Evolutionary conservation across 1,140 invertebrate genomes (phyloP).

Genomic region (Ericerus pela): DNA sequence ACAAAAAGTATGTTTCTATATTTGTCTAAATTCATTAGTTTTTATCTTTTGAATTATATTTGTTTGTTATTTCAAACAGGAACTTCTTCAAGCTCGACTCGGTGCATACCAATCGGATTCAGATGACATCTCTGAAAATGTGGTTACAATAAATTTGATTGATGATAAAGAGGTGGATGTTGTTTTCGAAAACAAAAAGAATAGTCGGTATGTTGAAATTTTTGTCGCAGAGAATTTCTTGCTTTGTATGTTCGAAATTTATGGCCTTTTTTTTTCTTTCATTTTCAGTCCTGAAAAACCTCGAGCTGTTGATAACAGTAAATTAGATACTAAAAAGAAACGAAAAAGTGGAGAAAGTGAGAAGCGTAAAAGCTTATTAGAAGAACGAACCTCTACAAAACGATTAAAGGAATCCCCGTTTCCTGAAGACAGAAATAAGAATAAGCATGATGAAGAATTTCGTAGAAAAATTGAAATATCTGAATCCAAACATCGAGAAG

Average conservation of each 20-base stretch:
- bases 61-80: conserved; percentile 29
- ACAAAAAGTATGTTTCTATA: conserved; percentile 48
- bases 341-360: not conserved
- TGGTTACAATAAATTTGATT: conserved; percentile 25
- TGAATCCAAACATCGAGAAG: not conserved
- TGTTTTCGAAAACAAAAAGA: conserved; percentile 13
- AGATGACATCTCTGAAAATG: conserved; percentile 17
- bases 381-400: not conserved
- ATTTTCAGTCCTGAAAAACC: too few relatives aligned
- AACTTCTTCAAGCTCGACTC: conserved; percentile 40
- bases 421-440: not conserved
- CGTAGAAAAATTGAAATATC: too few relatives aligned
- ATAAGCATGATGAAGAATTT: not conserved
- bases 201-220: not conserved
- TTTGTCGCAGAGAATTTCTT: too few relatives aligned
- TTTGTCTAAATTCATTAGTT: not conserved
- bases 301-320: too few relatives aligned
- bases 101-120: conserved; percentile 30
- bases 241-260: too few relatives aligned
- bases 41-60: not conserved
- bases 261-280: too few relatives aligned
- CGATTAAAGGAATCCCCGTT: not conserved
- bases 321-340: too few relatives aligned
- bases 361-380: not conserved
- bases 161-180: conserved; percentile 25